Evolutionary conservation across 2,888 invertebrate genomes (phyloP).

Genomic region (Aleiodes testaceus): DNA sequence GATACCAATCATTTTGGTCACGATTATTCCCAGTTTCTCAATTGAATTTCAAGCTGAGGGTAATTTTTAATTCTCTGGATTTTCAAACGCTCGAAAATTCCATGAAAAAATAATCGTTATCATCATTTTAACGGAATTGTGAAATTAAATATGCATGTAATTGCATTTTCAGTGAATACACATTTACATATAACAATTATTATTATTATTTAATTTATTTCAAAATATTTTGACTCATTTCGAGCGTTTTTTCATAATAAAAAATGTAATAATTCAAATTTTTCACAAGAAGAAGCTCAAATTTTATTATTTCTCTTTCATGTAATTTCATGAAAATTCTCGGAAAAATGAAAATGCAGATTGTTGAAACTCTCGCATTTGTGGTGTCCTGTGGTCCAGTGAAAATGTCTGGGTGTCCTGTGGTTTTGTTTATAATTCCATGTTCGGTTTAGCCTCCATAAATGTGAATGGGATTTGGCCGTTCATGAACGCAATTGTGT

Average conservation of each 20-base stretch:
- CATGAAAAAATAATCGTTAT: not conserved
- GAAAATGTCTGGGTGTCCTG: slow-evolving; percentile 23
- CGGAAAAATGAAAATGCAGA: slow-evolving; percentile 10
- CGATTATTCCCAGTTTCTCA: not conserved
- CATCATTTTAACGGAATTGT: not conserved
- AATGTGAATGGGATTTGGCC: slow-evolving; percentile 16
- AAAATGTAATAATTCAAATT: too few relatives aligned
- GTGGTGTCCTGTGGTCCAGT: slow-evolving; percentile 7
- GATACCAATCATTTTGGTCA: not conserved
- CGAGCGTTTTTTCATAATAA: not conserved
- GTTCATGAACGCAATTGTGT: slow-evolving; percentile 9
- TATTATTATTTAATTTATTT: too few relatives aligned
- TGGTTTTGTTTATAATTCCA: slow-evolving; percentile 25
- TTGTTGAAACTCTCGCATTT: slow-evolving; percentile 6
- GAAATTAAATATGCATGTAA: not conserved
- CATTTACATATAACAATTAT: not conserved
- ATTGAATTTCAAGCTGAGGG: not conserved
- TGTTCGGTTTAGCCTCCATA: slow-evolving; percentile 20
- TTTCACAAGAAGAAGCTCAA: not conserved
- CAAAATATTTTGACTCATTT: not conserved
- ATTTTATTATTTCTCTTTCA: slow-evolving; percentile 12
- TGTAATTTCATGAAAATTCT: not conserved
- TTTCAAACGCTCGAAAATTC: not conserved
- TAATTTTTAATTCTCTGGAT: not conserved
- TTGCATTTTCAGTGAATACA: not conserved